phyloP scores from a whole-genome alignment of 2,797 vertebrate species.

The Otolemur crassicaudatus region DNA sequence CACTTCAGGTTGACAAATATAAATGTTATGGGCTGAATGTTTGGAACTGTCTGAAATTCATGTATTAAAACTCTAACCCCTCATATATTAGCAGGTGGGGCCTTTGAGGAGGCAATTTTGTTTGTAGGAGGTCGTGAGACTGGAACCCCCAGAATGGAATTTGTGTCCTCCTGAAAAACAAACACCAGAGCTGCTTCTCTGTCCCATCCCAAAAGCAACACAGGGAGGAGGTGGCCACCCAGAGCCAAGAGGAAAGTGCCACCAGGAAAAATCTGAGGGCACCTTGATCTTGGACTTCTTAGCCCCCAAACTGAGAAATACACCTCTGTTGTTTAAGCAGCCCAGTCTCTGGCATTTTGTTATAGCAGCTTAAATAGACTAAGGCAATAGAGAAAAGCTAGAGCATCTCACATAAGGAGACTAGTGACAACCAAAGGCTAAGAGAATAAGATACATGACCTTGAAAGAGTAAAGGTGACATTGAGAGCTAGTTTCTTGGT shows the following conservation, averaged over 20 bases:
- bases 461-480: neutral
- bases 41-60: neutral
- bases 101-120: neutral
- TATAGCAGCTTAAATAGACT: neutral
- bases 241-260: neutral
- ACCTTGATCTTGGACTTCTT: neutral
- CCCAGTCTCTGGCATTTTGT: neutral
- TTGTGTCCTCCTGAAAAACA: neutral
- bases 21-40: neutral
- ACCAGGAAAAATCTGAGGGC: neutral
- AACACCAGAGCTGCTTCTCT: neutral
- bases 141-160: neutral
- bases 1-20: neutral
- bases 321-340: neutral
- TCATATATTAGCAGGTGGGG: neutral
- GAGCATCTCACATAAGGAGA: neutral
- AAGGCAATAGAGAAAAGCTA: neutral
- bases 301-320: neutral
- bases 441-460: neutral
- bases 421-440: neutral
- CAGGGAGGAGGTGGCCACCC: neutral
- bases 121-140: neutral
- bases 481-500: neutral
- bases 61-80: neutral
- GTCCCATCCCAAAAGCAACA: neutral